Base-by-base conservation (phyloP, 2,797 vertebrate genomes). In the Dallia pectoralis region DNA sequence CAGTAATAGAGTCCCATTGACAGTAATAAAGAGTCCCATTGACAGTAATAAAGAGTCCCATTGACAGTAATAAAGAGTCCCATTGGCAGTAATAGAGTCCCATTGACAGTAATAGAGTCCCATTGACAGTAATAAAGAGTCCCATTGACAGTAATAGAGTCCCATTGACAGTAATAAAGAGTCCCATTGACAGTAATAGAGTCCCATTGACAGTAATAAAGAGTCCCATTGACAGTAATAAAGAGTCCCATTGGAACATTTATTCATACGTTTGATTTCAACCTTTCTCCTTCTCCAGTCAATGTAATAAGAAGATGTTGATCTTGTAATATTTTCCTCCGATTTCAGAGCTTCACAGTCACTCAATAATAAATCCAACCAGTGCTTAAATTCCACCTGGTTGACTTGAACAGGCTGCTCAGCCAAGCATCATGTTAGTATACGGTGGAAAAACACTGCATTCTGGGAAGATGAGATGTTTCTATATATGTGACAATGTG, bases 311-410 rank as follows among this genome's bases (percentile, higher is more conserved):
- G 44, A 25, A 85, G 86, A 92, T 86, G 81, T 83, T 81, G 76
- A 84, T 87, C 87, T 85, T 79, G 30, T 66, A 67, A 84, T 79
- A 83, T 70, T 84, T 86, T 83, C 74, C 89, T 90, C 86, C 87
- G 77, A 77, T 90, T 87, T 89, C 87, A 89, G 84, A 89, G 85
- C 74, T 76, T 72, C 65, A 30, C 62, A 33, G 78, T 22, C 30
- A 84, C 82, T 85, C 77, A 53, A 89, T 85, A 86, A 84, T 80
- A 85, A 84, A 87, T 85, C 80, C 87, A 87, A 87, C 81, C 73
- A 72, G 82, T 74, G 75, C 81, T 81, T 87, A 84, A 73, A 71
- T 85, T 79, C 85, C 83, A 82, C 88, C 85, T 87, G 88, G 85
- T 74, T 75, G 80, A 77, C 82, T 88, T 84, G 82, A 88, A 85